Base-by-base conservation (phyloP, 2,797 vertebrate species). In the Schizopygopsis malacanthus region DNA sequence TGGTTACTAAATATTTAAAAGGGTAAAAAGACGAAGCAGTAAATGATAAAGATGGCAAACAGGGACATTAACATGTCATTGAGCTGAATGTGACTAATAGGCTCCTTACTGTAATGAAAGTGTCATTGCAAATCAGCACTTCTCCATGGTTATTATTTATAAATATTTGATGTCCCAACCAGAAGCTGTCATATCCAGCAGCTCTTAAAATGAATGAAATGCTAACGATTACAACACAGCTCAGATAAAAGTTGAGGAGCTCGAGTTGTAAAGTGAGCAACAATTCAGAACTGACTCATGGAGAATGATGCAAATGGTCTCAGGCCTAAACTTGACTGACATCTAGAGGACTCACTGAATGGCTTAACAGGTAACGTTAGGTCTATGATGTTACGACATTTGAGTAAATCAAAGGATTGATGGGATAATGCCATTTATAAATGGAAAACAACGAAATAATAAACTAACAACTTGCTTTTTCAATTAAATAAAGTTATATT, bases 101-200 rank as follows among this genome's bases (percentile, higher is more conserved):
- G 94, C 93, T 89, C 93, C 92, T 91, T 89, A 89, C 95, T 93
- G 94, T 95, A 96, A 96, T 96, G 95, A 95, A 96, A 96, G 94
- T 95, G 95, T 95, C 95, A 95, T 93, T 95, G 95, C 95, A 96
- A 96, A 96, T 96, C 95, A 96, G 95, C 93, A 95, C 94, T 95
- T 95, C 94, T 95, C 93, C 92, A 90, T 94, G 94, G 95, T 95
- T 96, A 96, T 96, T 95, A 96, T 96, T 96, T 95, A 96, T 96
- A 95, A 95, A 96, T 96, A 95, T 96, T 96, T 96, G 93, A 96
- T 95, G 94, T 88, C 90, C 86, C 91, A 93, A 94, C 92, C 93
- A 88, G 93, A 91, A 93, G 90, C 91, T 89, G 92, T 93, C 92
- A 90, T 90, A 87, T 82, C 90, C 91, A 93, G 93, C 92, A 92